Conservation (phyloP, 2,888 invertebrate genomes). For the Sinotaia quadrata region DNA sequence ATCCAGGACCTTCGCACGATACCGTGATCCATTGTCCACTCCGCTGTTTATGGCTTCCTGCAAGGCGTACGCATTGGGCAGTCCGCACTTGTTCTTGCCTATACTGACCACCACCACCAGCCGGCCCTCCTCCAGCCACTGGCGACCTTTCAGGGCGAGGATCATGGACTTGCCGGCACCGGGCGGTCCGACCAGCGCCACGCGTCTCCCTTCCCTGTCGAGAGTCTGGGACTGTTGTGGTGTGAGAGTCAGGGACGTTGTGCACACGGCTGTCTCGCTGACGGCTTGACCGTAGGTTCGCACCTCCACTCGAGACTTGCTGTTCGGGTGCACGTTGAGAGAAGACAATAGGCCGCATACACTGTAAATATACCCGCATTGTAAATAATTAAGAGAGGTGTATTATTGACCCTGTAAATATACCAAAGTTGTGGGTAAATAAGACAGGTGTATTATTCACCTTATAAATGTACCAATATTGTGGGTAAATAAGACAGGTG, state of each 20-base stretch:
- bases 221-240: not conserved
- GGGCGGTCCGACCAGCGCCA: constrained; percentile 11
- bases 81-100: not conserved
- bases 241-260: constrained; percentile 5
- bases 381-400: no score
- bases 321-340: constrained; percentile 1
- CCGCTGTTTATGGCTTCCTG: constrained; percentile 11
- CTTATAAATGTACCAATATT: no score
- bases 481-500: no score
- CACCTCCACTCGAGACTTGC: constrained; percentile 16
- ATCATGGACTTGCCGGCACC: constrained; percentile 21
- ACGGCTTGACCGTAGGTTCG: constrained; percentile 13
- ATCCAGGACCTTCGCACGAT: not conserved
- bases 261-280: constrained; percentile 22
- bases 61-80: not conserved
- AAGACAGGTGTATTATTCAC: no score
- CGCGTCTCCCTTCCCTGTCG: not conserved
- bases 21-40: not conserved
- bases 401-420: no score
- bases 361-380: not conserved
- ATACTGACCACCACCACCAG: constrained; percentile 12
- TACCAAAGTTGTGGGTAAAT: no score
- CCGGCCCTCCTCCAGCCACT: constrained; percentile 13
- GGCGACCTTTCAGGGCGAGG: constrained; percentile 10
- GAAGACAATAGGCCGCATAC: constrained; percentile 16